Base-by-base conservation (phyloP, 2,797 vertebrate genomes). In the Trematomus bernacchii region DNA sequence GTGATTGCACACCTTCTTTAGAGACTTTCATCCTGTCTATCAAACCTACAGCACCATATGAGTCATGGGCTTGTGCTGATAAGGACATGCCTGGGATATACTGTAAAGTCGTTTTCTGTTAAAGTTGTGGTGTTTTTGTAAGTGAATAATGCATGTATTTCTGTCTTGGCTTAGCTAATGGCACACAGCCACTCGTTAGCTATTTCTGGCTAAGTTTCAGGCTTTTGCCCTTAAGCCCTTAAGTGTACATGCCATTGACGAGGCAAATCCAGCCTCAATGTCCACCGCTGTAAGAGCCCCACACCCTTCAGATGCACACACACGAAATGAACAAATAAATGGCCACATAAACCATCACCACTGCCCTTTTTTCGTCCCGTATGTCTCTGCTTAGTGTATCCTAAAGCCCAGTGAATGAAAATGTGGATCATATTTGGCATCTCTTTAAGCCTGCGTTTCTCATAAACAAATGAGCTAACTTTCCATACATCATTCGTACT, bases 141-240 rank as follows among this genome's bases (percentile, higher is more conserved):
- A 80, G 80, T 91, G 85, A 93, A 92, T 92, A 90, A 91, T 91
- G 87, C 67, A 92, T 90, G 87, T 46, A 71, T 88, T 90, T 85
- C 50, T 81, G 77, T 76, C 60, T 63, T 82, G 82, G 86, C 86
- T 87, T 82, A 88, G 87, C 88, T 93, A 91, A 92, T 91, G 84
- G 91, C 77, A 78, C 82, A 77, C 54, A 85, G 73, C 72, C 82
- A 69, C 79, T 92, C 89, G 91, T 93, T 92, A 93, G 87, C 76
- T 71, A 73, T 79, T 86, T 84, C 85, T 90, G 84, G 80, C 89
- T 75, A 86, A 76, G 77, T 81, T 86, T 90, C 76, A 83, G 80
- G 74, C 83, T 88, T 77, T 85, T 66, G 57, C 77, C 84, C 71
- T 73, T 85, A 87, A 90, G 87, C 89, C 82, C 82, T 85, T 91